Evolutionary conservation across 1,140 invertebrate genomes (phyloP).

Genomic region (Rhynchophorus ferrugineus): DNA sequence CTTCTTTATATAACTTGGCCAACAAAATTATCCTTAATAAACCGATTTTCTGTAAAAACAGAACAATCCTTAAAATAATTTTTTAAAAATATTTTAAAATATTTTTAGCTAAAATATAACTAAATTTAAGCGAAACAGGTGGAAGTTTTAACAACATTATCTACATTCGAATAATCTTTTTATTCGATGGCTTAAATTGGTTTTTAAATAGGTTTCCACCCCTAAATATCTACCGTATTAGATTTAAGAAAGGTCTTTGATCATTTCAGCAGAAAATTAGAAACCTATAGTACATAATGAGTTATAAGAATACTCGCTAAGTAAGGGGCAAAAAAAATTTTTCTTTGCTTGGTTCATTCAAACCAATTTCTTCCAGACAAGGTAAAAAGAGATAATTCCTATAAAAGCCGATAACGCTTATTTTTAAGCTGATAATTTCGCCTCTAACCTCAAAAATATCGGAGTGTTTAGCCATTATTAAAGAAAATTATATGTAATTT

Average conservation of each 20-base stretch:
- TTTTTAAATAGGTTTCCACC: background rate
- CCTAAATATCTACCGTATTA: background rate
- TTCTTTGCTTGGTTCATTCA: background rate
- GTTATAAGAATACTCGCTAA: too few relatives aligned
- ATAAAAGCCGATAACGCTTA: background rate
- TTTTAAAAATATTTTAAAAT: too few relatives aligned
- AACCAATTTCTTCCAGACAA: background rate
- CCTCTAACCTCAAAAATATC: background rate
- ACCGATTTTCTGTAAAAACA: too few relatives aligned
- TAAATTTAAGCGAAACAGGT: too few relatives aligned
- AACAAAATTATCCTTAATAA: too few relatives aligned
- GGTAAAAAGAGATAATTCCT: background rate
- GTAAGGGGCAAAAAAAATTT: background rate
- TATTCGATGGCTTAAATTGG: background rate
- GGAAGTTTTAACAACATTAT: too few relatives aligned
- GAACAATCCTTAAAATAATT: too few relatives aligned
- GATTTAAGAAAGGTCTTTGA: background rate
- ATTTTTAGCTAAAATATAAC: too few relatives aligned
- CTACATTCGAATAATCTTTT: too few relatives aligned
- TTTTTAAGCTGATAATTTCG: background rate
- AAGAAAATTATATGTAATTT: background rate
- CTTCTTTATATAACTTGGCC: too few relatives aligned
- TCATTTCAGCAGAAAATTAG: background rate
- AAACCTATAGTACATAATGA: background rate
- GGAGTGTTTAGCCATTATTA: background rate